phyloP scores from a whole-genome alignment of 2,888 invertebrate genomes.

The Thereva nobilitata region DNA sequence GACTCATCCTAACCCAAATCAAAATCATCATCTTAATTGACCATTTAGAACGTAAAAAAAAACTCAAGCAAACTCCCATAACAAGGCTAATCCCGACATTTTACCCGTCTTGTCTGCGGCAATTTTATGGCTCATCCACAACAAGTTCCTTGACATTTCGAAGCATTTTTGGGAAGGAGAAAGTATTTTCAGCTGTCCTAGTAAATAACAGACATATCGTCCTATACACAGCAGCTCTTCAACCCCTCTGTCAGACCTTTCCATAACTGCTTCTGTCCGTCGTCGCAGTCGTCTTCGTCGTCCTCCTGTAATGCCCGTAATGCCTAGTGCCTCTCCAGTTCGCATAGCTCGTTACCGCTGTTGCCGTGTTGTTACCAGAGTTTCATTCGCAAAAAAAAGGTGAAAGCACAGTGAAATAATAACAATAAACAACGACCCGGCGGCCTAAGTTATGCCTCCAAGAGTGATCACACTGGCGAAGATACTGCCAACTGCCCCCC shows the following conservation, averaged over 20 bases:
- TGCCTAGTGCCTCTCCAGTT: too few species aligned
- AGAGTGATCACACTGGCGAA: conserved; percentile 35
- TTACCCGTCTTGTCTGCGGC: conserved; percentile 39
- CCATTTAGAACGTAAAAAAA: conserved; percentile 22
- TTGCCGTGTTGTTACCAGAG: neutral
- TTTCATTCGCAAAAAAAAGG: conserved; percentile 26
- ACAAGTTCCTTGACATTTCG: conserved; percentile 40
- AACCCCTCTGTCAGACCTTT: conserved; percentile 10
- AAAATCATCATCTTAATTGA: conserved; percentile 31
- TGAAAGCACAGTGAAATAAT: conserved; percentile 40
- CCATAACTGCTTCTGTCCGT: neutral
- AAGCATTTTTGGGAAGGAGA: conserved; percentile 25
- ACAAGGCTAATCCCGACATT: conserved; percentile 38
- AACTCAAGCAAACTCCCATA: conserved; percentile 24
- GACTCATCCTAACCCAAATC: conserved; percentile 2
- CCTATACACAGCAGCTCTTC: conserved; percentile 2
- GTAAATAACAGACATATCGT: conserved; percentile 36
- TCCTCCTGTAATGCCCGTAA: too few species aligned
- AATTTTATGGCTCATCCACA: conserved; percentile 41
- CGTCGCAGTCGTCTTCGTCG: too few species aligned
- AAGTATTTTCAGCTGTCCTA: conserved; percentile 34
- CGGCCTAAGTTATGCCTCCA: conserved; percentile 39
- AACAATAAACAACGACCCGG: conserved; percentile 40
- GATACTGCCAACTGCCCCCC: neutral
- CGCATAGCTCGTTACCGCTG: neutral